Evolutionary conservation across 2,113 vertebrate genomes (phyloP), one percentile per base, ranked within the genome.

Genomic region (Uria lomvia): DNA sequence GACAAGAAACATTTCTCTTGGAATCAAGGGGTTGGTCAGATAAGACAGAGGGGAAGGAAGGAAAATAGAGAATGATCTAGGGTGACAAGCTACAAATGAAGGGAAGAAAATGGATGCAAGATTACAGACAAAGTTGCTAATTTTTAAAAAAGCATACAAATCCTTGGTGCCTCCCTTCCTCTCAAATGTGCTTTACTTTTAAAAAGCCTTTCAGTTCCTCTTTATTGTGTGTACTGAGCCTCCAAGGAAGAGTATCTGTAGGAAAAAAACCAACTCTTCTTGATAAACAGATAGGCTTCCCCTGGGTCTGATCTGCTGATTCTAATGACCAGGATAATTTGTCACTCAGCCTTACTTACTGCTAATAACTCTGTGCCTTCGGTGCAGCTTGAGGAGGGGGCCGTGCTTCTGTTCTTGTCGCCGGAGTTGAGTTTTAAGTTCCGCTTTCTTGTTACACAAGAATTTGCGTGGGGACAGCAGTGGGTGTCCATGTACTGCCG

Each of bases 251-350:
- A 78, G 5, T 52, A 49, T 77, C 68, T 77, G 16, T 17, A 53
- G 43, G 32, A 14, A 45, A 67, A 75, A 68, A 13, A 18, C 0
- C 38, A 66, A 0, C 45, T 10, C 32, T 83, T 83, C 62, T 76
- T 72, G 71, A 78, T 78, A 84, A 91, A 66, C 60, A 65, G 20
- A 23, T 71, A 55, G 67, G 49, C 34, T 92, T 95, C 78, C 45
- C 67, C 13, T 85, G 70, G 24, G 38, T 76, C 76, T 87, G 84
- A 70, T 76, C 58, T 82, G 53, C 66, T 91, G 92, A 68, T 92
- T 96, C 32, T 87, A 49, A 65, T 92, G 94, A 92, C 77, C 58
- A 59, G 77, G 88, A 82, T 82, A 68, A 94, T 92, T 92, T 94
- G 84, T 95, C 77, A 87, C 58, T 81, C 45, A 43, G 74, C 60